phyloP scores from a whole-genome alignment of 2,888 invertebrate genomes.

The Oeneis ivallda region DNA sequence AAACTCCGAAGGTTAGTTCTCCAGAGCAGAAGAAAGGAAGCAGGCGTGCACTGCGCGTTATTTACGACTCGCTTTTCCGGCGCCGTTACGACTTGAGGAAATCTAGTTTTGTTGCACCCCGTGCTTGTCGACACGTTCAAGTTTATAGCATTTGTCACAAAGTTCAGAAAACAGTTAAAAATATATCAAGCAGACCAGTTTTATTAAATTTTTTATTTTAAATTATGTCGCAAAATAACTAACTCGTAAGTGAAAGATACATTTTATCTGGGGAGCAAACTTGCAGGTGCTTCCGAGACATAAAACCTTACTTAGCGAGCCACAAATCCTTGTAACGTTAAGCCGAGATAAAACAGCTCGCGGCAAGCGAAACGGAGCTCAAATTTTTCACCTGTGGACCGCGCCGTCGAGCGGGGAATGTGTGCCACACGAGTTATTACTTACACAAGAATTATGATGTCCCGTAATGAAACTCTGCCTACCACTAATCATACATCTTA shows the following conservation, averaged over 20 bases:
- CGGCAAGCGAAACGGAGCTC: constrained; percentile 66
- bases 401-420: constrained; percentile 49
- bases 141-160: constrained; percentile 12
- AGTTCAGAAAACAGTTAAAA: background rate
- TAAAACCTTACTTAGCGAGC: constrained; percentile 81
- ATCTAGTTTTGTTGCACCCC: constrained; percentile 56
- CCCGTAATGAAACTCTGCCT: constrained; percentile 68
- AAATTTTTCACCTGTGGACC: constrained; percentile 78
- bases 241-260: constrained; percentile 53
- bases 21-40: constrained; percentile 67
- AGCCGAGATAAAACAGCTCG: constrained; percentile 80
- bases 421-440: constrained; percentile 72
- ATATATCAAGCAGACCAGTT: background rate
- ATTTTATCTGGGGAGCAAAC: constrained; percentile 72
- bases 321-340: constrained; percentile 81
- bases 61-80: constrained; percentile 75
- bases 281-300: constrained; percentile 73
- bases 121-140: constrained; percentile 39
- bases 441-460: constrained; percentile 73
- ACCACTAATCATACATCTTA: constrained; percentile 52
- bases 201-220: constrained; percentile 1
- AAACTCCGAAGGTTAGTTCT: constrained; percentile 56
- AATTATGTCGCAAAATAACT: constrained; percentile 19
- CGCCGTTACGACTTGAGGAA: constrained; percentile 59
- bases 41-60: constrained; percentile 65